These are phyloP conservation scores for Sitta carolinensis DNA, from an alignment of 2,797 vertebrate species.

Conservation along the genomic window DNA sequence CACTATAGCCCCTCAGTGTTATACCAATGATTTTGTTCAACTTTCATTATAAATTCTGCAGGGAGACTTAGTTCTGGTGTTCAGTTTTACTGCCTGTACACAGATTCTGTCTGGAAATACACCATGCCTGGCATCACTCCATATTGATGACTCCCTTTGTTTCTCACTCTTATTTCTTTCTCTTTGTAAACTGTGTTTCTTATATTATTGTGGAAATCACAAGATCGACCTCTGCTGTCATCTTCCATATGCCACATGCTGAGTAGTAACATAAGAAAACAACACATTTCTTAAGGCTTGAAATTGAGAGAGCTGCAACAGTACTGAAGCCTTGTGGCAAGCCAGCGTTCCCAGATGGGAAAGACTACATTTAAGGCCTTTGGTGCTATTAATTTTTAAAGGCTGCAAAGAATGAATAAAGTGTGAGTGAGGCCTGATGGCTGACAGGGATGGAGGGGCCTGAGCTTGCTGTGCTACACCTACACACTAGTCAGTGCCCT, in stretches of 20 bases:
- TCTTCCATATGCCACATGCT: conserved; percentile 22
- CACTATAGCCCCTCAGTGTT: background rate
- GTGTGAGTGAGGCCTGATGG: background rate
- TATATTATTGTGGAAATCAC: background rate
- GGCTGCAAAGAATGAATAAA: background rate
- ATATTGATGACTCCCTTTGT: conserved; percentile 6
- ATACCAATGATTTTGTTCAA: background rate
- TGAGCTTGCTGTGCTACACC: rapidly evolving
- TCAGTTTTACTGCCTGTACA: background rate
- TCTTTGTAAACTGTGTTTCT: background rate
- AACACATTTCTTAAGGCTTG: background rate
- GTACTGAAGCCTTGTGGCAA: background rate
- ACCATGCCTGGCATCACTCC: background rate
- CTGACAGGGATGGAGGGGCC: background rate
- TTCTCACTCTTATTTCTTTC: background rate
- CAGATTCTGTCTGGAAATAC: background rate
- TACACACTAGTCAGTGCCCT: too few species aligned
- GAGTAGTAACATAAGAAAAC: background rate
- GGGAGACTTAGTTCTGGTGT: background rate
- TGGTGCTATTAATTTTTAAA: background rate
- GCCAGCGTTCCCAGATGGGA: background rate
- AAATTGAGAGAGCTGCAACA: background rate
- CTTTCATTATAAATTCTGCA: background rate
- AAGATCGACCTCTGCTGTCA: conserved; percentile 19
- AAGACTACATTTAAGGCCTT: background rate